These are phyloP conservation scores for Petaurus breviceps DNA, from an alignment of 2,113 vertebrate genomes.

Conservation along the genomic window DNA sequence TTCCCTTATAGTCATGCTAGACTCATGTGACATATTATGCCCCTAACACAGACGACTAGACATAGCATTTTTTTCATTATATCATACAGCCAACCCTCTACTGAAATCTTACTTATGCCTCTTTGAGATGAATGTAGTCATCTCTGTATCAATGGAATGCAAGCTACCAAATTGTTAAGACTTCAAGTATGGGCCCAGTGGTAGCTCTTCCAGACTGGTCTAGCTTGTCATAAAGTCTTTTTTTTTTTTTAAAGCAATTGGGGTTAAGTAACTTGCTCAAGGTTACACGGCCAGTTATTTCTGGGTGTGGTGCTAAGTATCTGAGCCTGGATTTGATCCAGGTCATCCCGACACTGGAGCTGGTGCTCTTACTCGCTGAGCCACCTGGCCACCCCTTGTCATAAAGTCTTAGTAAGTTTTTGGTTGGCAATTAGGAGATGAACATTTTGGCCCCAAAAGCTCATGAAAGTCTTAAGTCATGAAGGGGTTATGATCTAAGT, in stretches of 20 bases:
- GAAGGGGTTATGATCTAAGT: background rate
- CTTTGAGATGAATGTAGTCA: background rate
- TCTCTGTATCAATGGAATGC: background rate
- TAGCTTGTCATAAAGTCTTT: background rate
- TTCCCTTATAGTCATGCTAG: background rate
- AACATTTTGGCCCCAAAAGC: background rate
- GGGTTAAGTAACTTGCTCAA: no score
- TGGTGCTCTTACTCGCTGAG: no score
- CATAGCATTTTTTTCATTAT: background rate
- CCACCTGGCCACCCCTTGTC: no score
- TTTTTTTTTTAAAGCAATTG: no score
- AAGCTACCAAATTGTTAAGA: background rate
- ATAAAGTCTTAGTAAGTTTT: background rate
- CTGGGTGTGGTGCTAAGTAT: no score
- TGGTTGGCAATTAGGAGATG: background rate
- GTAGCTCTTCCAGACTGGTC: background rate
- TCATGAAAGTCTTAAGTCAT: background rate
- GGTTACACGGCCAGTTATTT: no score
- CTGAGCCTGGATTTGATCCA: no score
- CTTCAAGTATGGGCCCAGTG: background rate
- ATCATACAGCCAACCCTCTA: background rate
- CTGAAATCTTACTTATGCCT: background rate
- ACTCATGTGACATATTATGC: background rate
- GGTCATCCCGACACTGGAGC: no score
- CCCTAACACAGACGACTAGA: background rate